Evolutionary conservation across 1,140 invertebrate genomes (phyloP), one percentile per base, ranked within the genome.

Genomic region (Carposina sasakii): DNA sequence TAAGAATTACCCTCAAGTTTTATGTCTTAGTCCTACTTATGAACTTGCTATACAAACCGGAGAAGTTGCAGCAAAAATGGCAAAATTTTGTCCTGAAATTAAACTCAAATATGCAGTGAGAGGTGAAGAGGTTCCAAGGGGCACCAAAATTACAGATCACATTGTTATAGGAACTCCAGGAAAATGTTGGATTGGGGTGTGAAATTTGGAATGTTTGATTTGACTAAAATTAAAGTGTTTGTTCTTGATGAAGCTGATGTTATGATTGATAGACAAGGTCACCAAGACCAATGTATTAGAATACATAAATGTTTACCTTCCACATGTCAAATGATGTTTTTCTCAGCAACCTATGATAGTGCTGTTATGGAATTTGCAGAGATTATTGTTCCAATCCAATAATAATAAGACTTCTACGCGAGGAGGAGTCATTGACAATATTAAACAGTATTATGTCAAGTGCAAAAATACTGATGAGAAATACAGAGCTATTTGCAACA

Each of bases 211-310:
- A 92, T 93, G 60, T 96, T 99, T 83, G 94, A 98, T 79, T 85
- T 98, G 36, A 91, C 85, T 56, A 94, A 97, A 85, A 93, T 99
- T 37, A 88, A 84, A 36, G 96, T 98, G 1, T 99, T 99, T 88
- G 97, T 99, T 2, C 86, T 99, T 43, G 98, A 99, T 82, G 98
- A 99, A 87, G 98, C 98, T 6, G 98, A 99, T 87, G 96, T 99
- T 0, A 99, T 99, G 98, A 98, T 99, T 65, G 95, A 94, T 16
- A 95, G 95, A 16, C 97, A 99, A 86, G 98, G 98, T 1, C 97
- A 99, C 86, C 96, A 98, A 79, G 97, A 99, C 85, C 96, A 98
- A 70, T 98, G 96, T 64, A 96, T 98, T 56, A 88, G 95, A 48
- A 96, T 99, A 69, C 94, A 98, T 72, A 97, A 96, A 85, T 85